A percentile compares a stretch with the other conserved stretches of the same genome.
phyloP scores from a whole-genome alignment of 2,888 invertebrate species.

The Brenthis ino region DNA sequence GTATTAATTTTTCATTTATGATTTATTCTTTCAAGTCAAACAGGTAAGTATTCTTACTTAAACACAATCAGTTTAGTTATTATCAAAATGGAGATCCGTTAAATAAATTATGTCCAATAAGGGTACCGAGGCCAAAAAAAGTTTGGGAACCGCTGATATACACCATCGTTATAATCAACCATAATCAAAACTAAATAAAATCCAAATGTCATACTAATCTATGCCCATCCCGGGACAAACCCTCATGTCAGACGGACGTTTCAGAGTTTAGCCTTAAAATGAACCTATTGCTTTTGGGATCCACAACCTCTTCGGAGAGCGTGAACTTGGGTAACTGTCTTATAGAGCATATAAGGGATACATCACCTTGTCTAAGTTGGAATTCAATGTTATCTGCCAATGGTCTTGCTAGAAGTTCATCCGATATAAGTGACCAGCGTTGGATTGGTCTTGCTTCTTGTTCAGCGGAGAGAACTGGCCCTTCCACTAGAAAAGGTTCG shows the following conservation, averaged over 20 bases:
- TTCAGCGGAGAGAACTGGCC: slow-evolving; percentile 92
- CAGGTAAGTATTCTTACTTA: too few relatives aligned
- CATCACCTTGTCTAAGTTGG: slow-evolving; percentile 95
- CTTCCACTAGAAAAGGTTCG: slow-evolving; percentile 94
- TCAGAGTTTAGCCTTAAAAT: slow-evolving; percentile 96
- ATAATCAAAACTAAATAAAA: slow-evolving; percentile 48
- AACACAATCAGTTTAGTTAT: too few relatives aligned
- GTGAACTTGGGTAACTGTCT: slow-evolving; percentile 95
- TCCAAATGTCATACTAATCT: slow-evolving; percentile 72
- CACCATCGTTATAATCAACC: too few relatives aligned
- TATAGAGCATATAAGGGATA: slow-evolving; percentile 94
- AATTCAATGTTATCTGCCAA: slow-evolving; percentile 92
- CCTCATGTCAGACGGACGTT: slow-evolving; percentile 93
- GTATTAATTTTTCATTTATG: too few relatives aligned
- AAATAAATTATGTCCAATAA: too few relatives aligned
- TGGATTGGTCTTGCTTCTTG: slow-evolving; percentile 92
- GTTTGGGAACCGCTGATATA: too few relatives aligned
- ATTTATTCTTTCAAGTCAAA: too few relatives aligned
- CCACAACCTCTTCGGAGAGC: slow-evolving; percentile 96
- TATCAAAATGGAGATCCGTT: too few relatives aligned
- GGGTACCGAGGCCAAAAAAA: too few relatives aligned
- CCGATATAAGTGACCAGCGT: slow-evolving; percentile 97
- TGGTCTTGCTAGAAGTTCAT: slow-evolving; percentile 93
- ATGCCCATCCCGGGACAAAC: slow-evolving; percentile 52
- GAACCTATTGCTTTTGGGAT: slow-evolving; percentile 98